These are phyloP conservation scores for Plectrocnemia conspersa DNA, from an alignment of 1,140 invertebrate species.

Conservation along the genomic window DNA sequence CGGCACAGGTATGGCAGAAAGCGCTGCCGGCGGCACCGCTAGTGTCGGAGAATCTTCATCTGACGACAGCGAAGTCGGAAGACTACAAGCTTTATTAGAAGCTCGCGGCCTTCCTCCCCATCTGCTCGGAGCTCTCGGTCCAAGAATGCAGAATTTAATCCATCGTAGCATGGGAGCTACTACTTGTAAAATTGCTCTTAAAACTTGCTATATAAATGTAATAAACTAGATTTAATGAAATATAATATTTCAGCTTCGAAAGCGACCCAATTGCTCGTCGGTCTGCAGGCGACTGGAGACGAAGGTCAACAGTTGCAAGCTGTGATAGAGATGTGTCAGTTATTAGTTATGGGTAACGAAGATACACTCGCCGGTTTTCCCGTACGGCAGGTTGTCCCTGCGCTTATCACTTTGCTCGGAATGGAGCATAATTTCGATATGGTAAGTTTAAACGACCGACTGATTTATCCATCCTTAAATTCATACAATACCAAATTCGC, in stretches of 20 bases:
- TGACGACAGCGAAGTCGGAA: constrained; percentile 84
- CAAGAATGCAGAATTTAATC: constrained; percentile 94
- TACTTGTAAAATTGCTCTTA: constrained; percentile 55
- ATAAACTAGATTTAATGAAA: background rate
- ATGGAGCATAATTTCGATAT: constrained; percentile 99
- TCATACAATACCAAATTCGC: constrained; percentile 31
- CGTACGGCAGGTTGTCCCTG: constrained; percentile 95
- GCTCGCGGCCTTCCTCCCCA: constrained; percentile 91
- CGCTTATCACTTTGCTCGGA: constrained; percentile 79
- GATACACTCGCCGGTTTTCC: constrained; percentile 97
- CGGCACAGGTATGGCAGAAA: constrained; percentile 27
- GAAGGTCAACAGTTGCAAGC: constrained; percentile 96
- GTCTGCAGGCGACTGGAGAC: constrained; percentile 88
- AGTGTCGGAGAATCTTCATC: constrained; percentile 59
- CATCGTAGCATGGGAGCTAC: constrained; percentile 88
- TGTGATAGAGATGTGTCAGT: constrained; percentile 97
- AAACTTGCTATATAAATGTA: background rate
- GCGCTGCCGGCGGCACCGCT: constrained; percentile 35
- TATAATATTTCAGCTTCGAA: constrained; percentile 68
- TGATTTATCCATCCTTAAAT: too few relatives aligned
- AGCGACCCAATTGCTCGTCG: constrained; percentile 89
- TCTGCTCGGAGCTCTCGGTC: constrained; percentile 89
- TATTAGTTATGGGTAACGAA: constrained; percentile 99
- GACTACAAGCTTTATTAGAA: constrained; percentile 86
- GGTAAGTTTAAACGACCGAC: constrained; percentile 56